phyloP scores from a whole-genome alignment of 2,888 invertebrate species.

The Pollenia griseotomentosa region DNA sequence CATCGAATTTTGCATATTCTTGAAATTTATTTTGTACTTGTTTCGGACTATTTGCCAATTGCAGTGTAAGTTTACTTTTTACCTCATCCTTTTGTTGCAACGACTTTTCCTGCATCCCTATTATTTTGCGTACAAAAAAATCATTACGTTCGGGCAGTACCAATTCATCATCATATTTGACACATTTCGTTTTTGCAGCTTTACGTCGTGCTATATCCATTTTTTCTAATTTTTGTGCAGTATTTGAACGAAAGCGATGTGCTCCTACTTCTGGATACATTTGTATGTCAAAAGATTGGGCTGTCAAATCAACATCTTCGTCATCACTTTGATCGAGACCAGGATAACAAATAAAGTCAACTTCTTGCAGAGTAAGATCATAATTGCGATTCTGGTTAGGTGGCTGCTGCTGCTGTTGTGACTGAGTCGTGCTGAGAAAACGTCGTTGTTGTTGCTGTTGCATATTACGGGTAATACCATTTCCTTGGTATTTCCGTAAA shows the following conservation, averaged over 20 bases:
- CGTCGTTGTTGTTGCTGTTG: constrained; percentile 63
- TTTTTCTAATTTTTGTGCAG: constrained; percentile 94
- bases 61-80: constrained; percentile 89
- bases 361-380: constrained; percentile 80
- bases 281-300: constrained; percentile 92
- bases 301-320: constrained; percentile 88
- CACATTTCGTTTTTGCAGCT: constrained; percentile 89
- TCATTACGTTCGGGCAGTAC: constrained; percentile 78
- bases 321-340: constrained; percentile 91
- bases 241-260: constrained; percentile 92
- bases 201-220: constrained; percentile 93
- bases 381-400: constrained; percentile 56
- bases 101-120: constrained; percentile 46
- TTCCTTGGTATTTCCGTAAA: constrained; percentile 84
- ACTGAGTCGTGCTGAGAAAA: constrained; percentile 51
- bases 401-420: constrained; percentile 45
- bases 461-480: constrained; percentile 51
- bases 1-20: constrained; percentile 96
- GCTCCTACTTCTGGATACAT: constrained; percentile 87
- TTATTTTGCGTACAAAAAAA: constrained; percentile 78
- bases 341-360: constrained; percentile 88
- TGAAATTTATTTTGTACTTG: constrained; percentile 94
- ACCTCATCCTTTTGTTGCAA: constrained; percentile 63
- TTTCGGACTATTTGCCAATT: constrained; percentile 90
- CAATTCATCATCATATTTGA: constrained; percentile 81